Evolutionary conservation across 2,113 vertebrate genomes (phyloP), one percentile per base, ranked within the genome.

Genomic region (Brachyhypopomus gauderio): DNA sequence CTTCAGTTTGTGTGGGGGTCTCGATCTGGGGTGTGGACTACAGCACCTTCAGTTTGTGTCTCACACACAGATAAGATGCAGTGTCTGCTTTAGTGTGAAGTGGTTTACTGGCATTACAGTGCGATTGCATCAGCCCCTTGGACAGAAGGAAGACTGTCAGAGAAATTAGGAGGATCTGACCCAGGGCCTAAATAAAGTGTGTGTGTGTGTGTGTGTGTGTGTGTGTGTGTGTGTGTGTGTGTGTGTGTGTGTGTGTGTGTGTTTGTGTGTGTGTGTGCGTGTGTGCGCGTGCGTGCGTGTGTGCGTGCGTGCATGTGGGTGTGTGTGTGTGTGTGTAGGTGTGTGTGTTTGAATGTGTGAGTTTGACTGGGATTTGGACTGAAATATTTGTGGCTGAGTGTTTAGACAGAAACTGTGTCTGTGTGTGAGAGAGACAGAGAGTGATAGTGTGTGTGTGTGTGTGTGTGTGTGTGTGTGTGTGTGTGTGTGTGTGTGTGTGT

Each of bases 351-450:
- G 45, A 45, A 11, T 45, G 41, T 45, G 41, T 45, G 5, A 3
- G 41, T 45, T 45, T 6, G 41, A 45, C 41, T 45, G 41, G 41
- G 41, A 45, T 45, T 45, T 45, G 41, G 41, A 45, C 41, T 45
- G 7, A 45, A 45, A 45, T 45, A 11, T 45, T 6, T 45, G 41
- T 45, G 41, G 3, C 3, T 41, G 38, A 63, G 67, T 63, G 78
- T 59, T 80, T 85, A 88, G 87, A 89, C 89, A 83, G 76, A 19
- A 74, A 73, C 41, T 45, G 41, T 45, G 41, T 45, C 3, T 45
- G 41, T 45, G 41, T 11, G 41, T 11, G 9, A 30, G 30, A 30
- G 30, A 30, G 30, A 30, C 30, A 30, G 30, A 30, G 30, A 30
- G 30, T 30, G 30, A 30, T 30, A 30, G 30, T 30, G 30, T 30